Conservation (phyloP, 2,113 vertebrate species). For the Falcunculus frontatus region DNA sequence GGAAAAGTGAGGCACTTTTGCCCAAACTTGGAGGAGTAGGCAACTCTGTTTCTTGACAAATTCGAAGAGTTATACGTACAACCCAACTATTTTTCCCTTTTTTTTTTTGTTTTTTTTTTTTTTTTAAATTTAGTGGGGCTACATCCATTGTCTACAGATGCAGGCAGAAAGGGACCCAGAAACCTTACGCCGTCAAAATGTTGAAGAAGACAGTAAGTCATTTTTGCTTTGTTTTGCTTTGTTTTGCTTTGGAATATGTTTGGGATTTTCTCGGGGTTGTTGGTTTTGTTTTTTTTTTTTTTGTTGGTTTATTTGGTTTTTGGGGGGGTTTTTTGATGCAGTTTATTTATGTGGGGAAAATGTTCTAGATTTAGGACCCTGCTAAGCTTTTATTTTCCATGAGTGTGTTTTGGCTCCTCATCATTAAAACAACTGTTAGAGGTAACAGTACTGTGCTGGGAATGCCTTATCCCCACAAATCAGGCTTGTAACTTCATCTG, state of each 20-base stretch:
- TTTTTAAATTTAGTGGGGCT: slow-evolving; percentile 76
- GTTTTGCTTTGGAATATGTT: background rate
- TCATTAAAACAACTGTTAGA: background rate
- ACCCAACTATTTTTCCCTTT: background rate
- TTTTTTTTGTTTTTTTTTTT: background rate
- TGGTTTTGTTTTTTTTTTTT: too few relatives aligned
- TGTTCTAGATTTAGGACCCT: background rate
- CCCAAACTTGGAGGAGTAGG: background rate
- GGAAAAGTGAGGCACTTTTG: background rate
- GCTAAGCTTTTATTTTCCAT: background rate
- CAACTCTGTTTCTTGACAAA: background rate
- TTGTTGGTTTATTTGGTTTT: background rate
- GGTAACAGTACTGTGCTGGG: background rate
- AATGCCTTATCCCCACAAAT: background rate
- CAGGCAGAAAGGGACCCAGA: slow-evolving; percentile 86
- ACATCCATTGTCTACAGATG: slow-evolving; percentile 89
- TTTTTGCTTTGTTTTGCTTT: slow-evolving; percentile 36
- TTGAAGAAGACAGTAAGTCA: slow-evolving; percentile 90
- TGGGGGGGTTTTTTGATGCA: background rate
- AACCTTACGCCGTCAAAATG: slow-evolving; percentile 86
- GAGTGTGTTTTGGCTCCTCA: background rate
- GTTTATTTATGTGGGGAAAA: background rate
- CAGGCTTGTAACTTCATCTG: background rate
- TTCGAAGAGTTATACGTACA: background rate
- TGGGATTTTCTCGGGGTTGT: background rate